Conservation (phyloP, 2,113 vertebrate genomes). For the Spheniscus mendiculus region DNA sequence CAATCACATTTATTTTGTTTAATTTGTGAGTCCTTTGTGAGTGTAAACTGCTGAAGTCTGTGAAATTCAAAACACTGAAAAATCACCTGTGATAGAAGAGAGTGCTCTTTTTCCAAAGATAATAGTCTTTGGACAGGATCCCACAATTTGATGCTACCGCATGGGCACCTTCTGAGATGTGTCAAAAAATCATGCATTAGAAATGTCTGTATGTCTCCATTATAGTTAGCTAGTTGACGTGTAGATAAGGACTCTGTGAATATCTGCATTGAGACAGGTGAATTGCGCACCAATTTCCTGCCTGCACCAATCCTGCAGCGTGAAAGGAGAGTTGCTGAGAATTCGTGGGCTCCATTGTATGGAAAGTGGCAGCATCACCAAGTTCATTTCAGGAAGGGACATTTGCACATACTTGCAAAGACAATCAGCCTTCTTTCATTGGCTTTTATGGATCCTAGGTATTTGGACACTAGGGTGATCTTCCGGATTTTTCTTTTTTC, state of each 20-base stretch:
- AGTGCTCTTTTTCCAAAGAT: not conserved
- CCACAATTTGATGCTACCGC: not conserved
- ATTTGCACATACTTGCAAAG: not conserved
- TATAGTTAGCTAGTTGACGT: not conserved
- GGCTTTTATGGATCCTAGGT: not conserved
- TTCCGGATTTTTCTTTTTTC: not conserved
- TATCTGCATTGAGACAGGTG: not conserved
- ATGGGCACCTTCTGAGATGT: not conserved
- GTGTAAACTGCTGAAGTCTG: not conserved
- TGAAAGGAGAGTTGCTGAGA: not conserved
- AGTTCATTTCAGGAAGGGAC: not conserved
- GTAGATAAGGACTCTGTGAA: not conserved
- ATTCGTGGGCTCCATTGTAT: not conserved
- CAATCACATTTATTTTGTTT: not conserved
- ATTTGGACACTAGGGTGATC: not conserved
- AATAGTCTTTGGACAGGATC: not conserved
- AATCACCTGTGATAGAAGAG: not conserved
- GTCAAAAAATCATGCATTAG: not conserved
- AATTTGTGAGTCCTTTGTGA: not conserved
- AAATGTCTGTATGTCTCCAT: not conserved
- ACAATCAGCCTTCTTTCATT: not conserved
- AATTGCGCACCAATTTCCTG: not conserved
- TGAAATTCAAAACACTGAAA: not conserved
- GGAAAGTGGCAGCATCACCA: not conserved
- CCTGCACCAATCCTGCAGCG: not conserved